Evolutionary conservation across 2,888 invertebrate genomes (phyloP), one percentile per base, ranked within the genome.

Genomic region (Sclerodermus sp.): DNA sequence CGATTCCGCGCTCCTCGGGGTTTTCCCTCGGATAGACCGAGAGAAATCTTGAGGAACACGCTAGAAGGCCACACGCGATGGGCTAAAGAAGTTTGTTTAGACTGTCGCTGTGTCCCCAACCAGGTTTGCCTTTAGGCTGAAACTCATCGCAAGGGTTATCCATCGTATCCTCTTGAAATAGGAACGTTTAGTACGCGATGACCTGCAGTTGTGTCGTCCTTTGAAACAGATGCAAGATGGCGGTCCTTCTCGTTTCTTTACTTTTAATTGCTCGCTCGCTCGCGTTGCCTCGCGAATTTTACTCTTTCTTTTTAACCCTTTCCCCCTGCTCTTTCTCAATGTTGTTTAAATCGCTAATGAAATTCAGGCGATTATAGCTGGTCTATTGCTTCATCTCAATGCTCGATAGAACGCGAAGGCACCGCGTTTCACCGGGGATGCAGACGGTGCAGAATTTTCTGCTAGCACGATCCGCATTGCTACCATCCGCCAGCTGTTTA

Each of bases 401-500:
- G 30, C 6, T 6, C 30, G 30, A 30, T 30, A 30, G 10, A 30
- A 30, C 30, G 10, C 30, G 30, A 10, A 30, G 30, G n/a, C n/a
- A n/a, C n/a, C n/a, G n/a, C n/a, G n/a, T n/a, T n/a, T n/a, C n/a
- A n/a, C n/a, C n/a, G n/a, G n/a, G 23, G 8, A 23, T 8, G 23
- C 23, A 23, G 8, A 23, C 8, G 23, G 34, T 34, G 12, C 6
- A n/a, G 12, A 34, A 34, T 34, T 34, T 34, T 13, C 34, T 34
- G 23, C 34, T 34, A 8, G 4, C 8, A 30, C 10, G 10, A 30
- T 10, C 30, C 30, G 30, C 34, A 12, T 4, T 34, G 34, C 2
- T n/a, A 4, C 34, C 10, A 57, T 61, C 49, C 53, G 44, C 55
- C 60, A 57, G 62, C 57, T 66, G 66, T 64, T 56, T 58, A 55